Percentiles rank a stretch among this genome's conserved stretches.
Conservation (phyloP, 2,113 vertebrate species). For the Anarrhichthys ocellatus region DNA sequence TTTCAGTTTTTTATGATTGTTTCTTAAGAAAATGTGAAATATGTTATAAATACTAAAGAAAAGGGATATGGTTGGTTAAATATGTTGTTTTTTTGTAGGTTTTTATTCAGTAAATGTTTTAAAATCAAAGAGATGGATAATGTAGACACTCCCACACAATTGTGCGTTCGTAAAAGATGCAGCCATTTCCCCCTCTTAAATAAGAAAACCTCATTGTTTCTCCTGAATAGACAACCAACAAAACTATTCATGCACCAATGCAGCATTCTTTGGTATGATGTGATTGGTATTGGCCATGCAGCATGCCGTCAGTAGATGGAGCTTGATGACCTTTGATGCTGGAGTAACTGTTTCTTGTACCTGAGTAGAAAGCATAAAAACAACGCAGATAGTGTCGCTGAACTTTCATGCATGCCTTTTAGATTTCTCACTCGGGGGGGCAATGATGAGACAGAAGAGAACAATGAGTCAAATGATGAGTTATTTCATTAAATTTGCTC, state of each 20-base stretch:
- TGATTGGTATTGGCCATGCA: conserved; percentile 21
- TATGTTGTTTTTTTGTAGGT: background rate
- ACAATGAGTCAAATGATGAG: background rate
- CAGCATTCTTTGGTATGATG: background rate
- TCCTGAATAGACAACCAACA: background rate
- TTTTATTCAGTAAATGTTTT: background rate
- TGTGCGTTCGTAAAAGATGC: background rate
- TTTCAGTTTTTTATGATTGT: background rate
- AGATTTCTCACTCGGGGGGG: background rate
- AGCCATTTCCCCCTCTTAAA: background rate
- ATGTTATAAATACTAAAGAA: background rate
- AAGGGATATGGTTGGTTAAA: background rate
- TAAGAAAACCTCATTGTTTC: background rate
- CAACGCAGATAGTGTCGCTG: background rate
- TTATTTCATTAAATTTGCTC: background rate
- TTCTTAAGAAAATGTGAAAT: background rate
- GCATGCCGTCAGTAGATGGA: conserved; percentile 58
- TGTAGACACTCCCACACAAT: background rate
- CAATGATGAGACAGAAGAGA: background rate
- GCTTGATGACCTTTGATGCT: conserved; percentile 61
- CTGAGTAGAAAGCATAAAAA: conserved; percentile 27
- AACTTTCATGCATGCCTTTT: conserved; percentile 10
- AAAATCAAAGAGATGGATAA: background rate
- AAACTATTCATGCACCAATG: background rate
- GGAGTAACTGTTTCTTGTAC: background rate